These are phyloP conservation scores for Ophioderma brevispina DNA, from an alignment of 35 echinoderm and acorn worm species.

Conservation along the genomic window DNA sequence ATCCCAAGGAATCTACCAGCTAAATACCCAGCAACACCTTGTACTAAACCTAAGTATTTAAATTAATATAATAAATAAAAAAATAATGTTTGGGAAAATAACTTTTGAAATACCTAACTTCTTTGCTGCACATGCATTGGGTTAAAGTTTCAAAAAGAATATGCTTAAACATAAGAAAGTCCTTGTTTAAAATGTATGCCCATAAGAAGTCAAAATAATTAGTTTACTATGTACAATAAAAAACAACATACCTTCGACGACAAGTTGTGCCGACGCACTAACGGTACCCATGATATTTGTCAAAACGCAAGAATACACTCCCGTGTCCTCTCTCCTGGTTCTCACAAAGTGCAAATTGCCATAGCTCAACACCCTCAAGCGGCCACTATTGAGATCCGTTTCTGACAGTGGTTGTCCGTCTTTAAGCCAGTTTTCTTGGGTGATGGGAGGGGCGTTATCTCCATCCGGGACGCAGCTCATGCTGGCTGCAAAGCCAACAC, in stretches of 20 bases:
- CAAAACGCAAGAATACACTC: slow-evolving; percentile 76
- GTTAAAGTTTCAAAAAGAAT: too few relatives aligned
- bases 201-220: too few relatives aligned
- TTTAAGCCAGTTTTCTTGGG: slow-evolving; percentile 71
- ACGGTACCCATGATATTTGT: slow-evolving; percentile 64
- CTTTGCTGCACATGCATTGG: too few relatives aligned
- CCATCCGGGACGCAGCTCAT: slow-evolving; percentile 56
- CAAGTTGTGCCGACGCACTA: slow-evolving; percentile 34
- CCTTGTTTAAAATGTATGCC: too few relatives aligned
- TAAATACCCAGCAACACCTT: too few relatives aligned
- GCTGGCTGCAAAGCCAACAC: slow-evolving; percentile 19
- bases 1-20: too few relatives aligned
- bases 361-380: slow-evolving; percentile 30
- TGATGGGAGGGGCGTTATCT: slow-evolving; percentile 61
- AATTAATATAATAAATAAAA: too few relatives aligned
- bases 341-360: slow-evolving; percentile 65
- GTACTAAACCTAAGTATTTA: too few relatives aligned
- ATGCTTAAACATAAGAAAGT: too few relatives aligned
- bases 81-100: too few relatives aligned
- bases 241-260: slow-evolving; percentile 76
- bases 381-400: slow-evolving; percentile 55
- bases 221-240: too few relatives aligned
- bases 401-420: slow-evolving; percentile 57
- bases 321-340: slow-evolving; percentile 65
- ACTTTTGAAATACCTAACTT: too few relatives aligned